Evolutionary conservation across 2,113 vertebrate genomes (phyloP), one percentile per base, ranked within the genome.

Genomic region (Talpa occidentalis): DNA sequence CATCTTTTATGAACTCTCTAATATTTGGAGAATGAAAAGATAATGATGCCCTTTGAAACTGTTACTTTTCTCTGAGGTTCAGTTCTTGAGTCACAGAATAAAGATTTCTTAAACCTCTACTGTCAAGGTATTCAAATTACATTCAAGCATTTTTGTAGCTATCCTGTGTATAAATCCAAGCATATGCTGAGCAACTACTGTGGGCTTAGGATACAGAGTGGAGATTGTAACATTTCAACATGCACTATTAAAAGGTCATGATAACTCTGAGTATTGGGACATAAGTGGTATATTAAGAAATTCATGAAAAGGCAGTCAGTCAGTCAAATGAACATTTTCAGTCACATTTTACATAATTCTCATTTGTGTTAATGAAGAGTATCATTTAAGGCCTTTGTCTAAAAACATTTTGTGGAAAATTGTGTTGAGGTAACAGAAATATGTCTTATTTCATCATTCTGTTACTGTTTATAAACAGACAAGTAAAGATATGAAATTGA

Each of bases 201-300:
- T 88, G 24, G n/a, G 30, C 24, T 42, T 37, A 56, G 2, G 2
- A 35, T 62, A 8, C 62, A 86, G 88, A 64, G 67, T 14, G 26
- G 44, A 30, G 22, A 59, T 10, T 64, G 15, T 0, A 49, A 30
- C 24, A 90, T 77, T 78, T 83, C 69, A 70, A 64, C 21, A 9
- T 1, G 74, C 47, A 69, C 24, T 67, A 88, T 10, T 60, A 32
- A 80, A 85, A 86, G 21, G 10, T 28, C 37, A 1, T 1, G 15
- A 28, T 59, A 81, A 26, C 59, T 72, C 40, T 52, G 32, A 9
- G 7, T 14, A 66, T 4, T 60, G 32, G 26, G 19, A 76, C 60
- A 52, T 66, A 49, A 70, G 44, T 28, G 14, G 69, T 35, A 94
- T 90, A 56, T 49, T 88, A 74, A 80, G 14, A 90, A 93, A 93